These are phyloP conservation scores for Blennius ocellaris DNA, from an alignment of 2,113 vertebrate species.

Conservation along the genomic window DNA sequence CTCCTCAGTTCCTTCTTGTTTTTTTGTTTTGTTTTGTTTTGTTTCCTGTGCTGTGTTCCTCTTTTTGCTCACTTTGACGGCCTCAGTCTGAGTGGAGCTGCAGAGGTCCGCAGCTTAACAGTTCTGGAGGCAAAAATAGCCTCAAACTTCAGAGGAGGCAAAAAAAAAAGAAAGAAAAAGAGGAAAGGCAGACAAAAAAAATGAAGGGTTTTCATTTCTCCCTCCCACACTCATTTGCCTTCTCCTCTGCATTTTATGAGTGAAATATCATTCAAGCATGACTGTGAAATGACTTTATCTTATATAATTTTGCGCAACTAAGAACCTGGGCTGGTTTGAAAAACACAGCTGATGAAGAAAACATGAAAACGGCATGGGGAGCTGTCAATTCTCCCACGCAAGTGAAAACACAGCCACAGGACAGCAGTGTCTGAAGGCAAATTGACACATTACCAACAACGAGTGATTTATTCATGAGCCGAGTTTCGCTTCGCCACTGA, in stretches of 20 bases:
- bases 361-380: slow-evolving; percentile 11
- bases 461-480: slow-evolving; percentile 38
- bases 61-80: slow-evolving; percentile 31
- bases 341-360: background rate
- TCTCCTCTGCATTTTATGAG: background rate
- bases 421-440: slow-evolving; percentile 16
- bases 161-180: too few relatives aligned
- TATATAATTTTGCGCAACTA: slow-evolving; percentile 1
- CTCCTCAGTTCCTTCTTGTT: background rate
- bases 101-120: slow-evolving; percentile 29
- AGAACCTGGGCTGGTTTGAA: slow-evolving; percentile 3
- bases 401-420: slow-evolving; percentile 6
- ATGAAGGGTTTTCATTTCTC: slow-evolving; percentile 16
- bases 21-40: slow-evolving; percentile 5
- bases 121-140: slow-evolving; percentile 24
- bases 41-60: background rate
- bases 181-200: background rate
- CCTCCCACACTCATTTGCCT: slow-evolving; percentile 9
- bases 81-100: slow-evolving; percentile 16
- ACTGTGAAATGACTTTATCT: slow-evolving; percentile 24
- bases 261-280: slow-evolving; percentile 6
- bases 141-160: slow-evolving; percentile 13
- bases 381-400: slow-evolving; percentile 11
- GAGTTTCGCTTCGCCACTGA: slow-evolving; percentile 6
- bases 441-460: slow-evolving; percentile 28